Percentiles rank a stretch among this genome's conserved stretches.
Evolutionary conservation across 2,797 vertebrate species (phyloP).

Genomic region (Valencia hispanica): DNA sequence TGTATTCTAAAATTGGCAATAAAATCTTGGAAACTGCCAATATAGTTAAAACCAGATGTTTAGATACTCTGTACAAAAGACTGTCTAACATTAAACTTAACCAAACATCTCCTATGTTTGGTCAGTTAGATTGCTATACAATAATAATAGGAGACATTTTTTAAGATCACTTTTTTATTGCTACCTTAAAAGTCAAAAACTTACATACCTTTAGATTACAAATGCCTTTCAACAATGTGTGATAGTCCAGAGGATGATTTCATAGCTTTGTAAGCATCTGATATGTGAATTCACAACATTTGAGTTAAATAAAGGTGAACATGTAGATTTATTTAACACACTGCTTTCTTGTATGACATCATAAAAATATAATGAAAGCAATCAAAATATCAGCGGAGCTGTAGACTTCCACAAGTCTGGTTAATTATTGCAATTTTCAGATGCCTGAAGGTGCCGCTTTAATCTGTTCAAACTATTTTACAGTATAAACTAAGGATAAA

Average conservation of each 20-base stretch:
- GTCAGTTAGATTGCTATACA: background rate
- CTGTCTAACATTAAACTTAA: background rate
- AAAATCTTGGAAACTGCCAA: background rate
- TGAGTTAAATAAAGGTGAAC: background rate
- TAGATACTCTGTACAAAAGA: background rate
- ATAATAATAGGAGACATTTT: background rate
- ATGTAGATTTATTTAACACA: background rate
- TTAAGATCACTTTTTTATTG: background rate
- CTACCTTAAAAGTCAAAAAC: background rate
- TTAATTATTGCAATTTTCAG: background rate
- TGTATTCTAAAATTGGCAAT: background rate
- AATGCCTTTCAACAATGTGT: background rate
- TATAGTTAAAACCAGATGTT: background rate
- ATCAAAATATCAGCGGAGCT: background rate
- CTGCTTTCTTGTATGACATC: too few species aligned
- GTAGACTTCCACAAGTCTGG: background rate
- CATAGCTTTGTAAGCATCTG: too few species aligned
- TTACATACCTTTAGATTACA: background rate
- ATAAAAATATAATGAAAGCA: too few species aligned
- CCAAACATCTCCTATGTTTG: background rate
- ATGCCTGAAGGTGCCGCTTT: background rate
- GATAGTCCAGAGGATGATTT: too few species aligned
- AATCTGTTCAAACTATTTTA: background rate
- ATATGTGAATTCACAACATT: background rate
- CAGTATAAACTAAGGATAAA: background rate